Evolutionary conservation across 2,888 invertebrate genomes (phyloP).

Genomic region (Xestoiulus laeticollis): DNA sequence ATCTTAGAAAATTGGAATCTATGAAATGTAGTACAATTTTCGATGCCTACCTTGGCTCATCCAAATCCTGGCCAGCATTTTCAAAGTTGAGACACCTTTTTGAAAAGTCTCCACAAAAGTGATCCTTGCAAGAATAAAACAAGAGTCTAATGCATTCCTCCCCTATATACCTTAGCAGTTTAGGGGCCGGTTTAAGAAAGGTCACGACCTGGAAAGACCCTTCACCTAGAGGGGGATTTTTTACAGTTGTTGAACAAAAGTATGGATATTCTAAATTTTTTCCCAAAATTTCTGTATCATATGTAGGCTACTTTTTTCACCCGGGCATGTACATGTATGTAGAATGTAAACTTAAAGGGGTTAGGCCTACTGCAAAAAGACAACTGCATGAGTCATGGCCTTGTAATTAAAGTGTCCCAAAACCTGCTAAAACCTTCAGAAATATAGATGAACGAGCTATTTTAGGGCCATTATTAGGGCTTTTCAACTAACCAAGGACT

Average conservation of each 20-base stretch:
- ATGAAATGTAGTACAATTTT: background rate
- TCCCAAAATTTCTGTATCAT: too few species aligned
- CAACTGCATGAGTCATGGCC: too few species aligned
- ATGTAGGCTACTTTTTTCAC: too few species aligned
- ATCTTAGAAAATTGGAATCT: background rate
- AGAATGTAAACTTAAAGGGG: too few species aligned
- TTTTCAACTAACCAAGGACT: too few species aligned
- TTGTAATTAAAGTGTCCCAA: too few species aligned
- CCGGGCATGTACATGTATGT: too few species aligned
- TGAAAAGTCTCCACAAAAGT: background rate
- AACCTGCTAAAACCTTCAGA: too few species aligned
- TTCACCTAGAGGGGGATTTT: background rate
- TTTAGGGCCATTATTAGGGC: too few species aligned
- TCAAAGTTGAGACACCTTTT: background rate
- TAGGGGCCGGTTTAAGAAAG: background rate
- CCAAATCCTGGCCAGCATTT: background rate
- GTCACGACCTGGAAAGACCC: constrained; percentile 7
- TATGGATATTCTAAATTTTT: too few species aligned
- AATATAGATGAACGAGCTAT: too few species aligned
- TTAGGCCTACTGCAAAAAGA: too few species aligned
- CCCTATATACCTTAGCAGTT: background rate
- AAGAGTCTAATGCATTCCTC: background rate
- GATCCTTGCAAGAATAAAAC: background rate
- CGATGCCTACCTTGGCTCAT: background rate
- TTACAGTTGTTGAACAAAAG: background rate